Conservation (phyloP, 1,140 invertebrate species). For the Eupristina koningsbergeri region DNA sequence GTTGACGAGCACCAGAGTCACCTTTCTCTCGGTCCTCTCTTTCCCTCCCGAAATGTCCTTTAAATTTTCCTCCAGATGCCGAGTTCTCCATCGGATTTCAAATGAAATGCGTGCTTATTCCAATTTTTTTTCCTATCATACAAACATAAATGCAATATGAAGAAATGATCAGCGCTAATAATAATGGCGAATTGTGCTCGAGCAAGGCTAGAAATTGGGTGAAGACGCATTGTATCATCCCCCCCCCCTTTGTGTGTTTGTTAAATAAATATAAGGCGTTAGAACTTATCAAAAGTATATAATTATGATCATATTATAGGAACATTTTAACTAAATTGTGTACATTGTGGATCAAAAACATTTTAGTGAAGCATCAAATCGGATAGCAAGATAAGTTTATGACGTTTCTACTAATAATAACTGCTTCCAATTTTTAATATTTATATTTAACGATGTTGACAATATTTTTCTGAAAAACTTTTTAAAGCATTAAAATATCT, state of each 20-base stretch:
- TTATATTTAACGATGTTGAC: not conserved
- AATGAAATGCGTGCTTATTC: too few species aligned
- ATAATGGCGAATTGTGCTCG: not conserved
- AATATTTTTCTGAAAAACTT: slow-evolving; percentile 4
- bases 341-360: not conserved
- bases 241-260: not conserved
- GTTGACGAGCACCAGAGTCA: not conserved
- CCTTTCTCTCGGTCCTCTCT: slow-evolving; percentile 7
- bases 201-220: not conserved
- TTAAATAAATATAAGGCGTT: slow-evolving; percentile 7
- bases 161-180: not conserved
- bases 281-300: not conserved
- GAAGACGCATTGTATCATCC: not conserved
- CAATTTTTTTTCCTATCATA: too few species aligned
- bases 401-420: not conserved
- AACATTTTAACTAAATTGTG: not conserved
- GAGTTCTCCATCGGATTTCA: not conserved
- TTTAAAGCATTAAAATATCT: not conserved
- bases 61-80: too few species aligned
- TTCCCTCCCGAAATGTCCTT: too few species aligned
- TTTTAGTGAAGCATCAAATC: not conserved
- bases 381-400: not conserved
- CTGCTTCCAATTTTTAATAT: not conserved
- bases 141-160: not conserved
- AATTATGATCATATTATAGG: not conserved